Base-by-base conservation (phyloP, 2,113 vertebrate species). In the Fukomys damarensis region DNA sequence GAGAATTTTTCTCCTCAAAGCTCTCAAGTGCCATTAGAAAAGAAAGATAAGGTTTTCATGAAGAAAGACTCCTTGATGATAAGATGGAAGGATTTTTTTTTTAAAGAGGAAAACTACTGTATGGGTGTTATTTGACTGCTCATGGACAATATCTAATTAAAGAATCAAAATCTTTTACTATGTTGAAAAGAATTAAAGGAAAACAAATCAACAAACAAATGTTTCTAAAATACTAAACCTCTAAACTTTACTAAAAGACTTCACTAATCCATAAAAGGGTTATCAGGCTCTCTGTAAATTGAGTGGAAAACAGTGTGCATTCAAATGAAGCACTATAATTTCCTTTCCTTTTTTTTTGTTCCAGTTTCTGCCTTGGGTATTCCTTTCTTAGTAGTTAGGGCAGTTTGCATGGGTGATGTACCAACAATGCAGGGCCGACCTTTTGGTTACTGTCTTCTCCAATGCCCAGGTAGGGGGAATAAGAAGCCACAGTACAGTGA, bases 31-130 rank as follows among this genome's bases (percentile, higher is more conserved):
- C 86, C 93, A 58, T 41, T 46, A 95, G 89, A 91, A 96, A 35
- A 97, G 92, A 95, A 96, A 85, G 95, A 97, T 76, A 43, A 8
- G 32, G 66, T 81, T 97, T 97, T 82, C 96, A 58, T 72, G 52
- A 95, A 94, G 80, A 96, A 93, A 95, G 82, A 93, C 3, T 83
- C 72, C 80, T 93, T 79, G 4, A 56, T 58, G 77, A 92, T 49
- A 68, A 59, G 54, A 82, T 41, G 28, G 85, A 92, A 96, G 81
- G 59, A 5, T 14, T 56, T 93, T 79, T 58, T 30, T 87, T 54
- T 66, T 13, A 7, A 83, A 80, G 86, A 54, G 41, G 28, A 43
- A 83, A 83, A 68, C 70, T 26, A 76, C 70, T 26, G 70, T 30
- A 82, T 11, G n/a, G 7, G 72, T 90, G 58, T 43, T 26, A 70